Evolutionary conservation across 2,113 vertebrate genomes (phyloP).

Genomic region (Urocitellus parryii): DNA sequence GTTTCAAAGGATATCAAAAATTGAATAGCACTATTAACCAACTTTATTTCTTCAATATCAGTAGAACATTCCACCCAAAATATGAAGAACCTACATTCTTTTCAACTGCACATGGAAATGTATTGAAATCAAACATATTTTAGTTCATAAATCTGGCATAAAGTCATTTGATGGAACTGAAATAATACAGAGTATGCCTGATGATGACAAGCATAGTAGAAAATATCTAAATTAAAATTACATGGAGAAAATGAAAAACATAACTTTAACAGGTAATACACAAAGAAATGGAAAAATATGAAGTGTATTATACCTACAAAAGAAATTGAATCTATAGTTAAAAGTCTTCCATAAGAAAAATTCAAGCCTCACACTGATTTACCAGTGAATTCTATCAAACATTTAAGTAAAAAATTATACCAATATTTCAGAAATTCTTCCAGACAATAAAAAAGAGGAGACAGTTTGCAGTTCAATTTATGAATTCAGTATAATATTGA

Average conservation of each 20-base stretch:
- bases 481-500: neutral
- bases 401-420: neutral
- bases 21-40: neutral
- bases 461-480: neutral
- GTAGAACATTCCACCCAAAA: neutral
- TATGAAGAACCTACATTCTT: neutral
- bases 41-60: neutral
- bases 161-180: neutral
- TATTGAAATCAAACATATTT: conserved; percentile 8
- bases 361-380: neutral
- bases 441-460: neutral
- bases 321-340: neutral
- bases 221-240: neutral
- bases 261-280: neutral
- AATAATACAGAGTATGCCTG: neutral
- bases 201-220: neutral
- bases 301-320: neutral
- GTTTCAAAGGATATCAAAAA: neutral
- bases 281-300: neutral
- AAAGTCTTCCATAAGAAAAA: neutral
- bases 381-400: neutral
- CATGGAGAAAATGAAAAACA: conserved; percentile 3
- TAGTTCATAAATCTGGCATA: neutral
- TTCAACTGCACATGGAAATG: neutral
- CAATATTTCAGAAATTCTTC: neutral